Base-by-base conservation (phyloP, 2,888 invertebrate species). In the Luffia ferchaultella region DNA sequence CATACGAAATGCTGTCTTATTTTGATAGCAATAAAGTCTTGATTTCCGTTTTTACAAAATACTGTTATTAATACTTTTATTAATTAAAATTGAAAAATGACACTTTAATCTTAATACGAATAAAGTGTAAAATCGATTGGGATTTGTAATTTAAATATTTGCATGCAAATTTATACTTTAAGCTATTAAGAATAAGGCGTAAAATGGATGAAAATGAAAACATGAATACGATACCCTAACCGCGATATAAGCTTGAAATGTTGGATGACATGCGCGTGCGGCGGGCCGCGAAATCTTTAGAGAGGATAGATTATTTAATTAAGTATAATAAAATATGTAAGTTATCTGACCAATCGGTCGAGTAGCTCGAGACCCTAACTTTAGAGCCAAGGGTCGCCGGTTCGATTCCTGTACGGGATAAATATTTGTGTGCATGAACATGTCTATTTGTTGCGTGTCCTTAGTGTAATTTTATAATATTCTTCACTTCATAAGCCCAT, bases 181-280 rank as follows among this genome's bases (percentile, higher is more conserved):
- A 7, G 3, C 30, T 30, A 3, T 7, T 30, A 30, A 12, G 5
- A 12, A 12, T 30, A 30, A 30, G 12, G 30, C 12, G 12, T 30
- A 7, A 30, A 7, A 7, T 30, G 30, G 3, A 30, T 30, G 30
- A 12, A 30, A 12, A 12, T 30, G 12, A 7, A 12, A 30, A 18
- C 18, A 17, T 9, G 16, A 48, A 41, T 16, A 12, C 40, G 63
- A 62, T 66, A 62, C 59, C 62, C 58, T 60, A 64, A 63, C 62
- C 58, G 54, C 60, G 60, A 72, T 69, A 67, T 67, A 63, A 64
- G 73, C 72, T 73, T 76, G 74, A 79, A 79, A 80, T 80, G 80
- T 80, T 80, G 80, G 80, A 80, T 83, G 82, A 83, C 83, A 83
- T 75, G 78, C 70, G 65, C 69, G 67, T 70, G 70, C 70, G 72